phyloP scores from a whole-genome alignment of 2,888 invertebrate species.

The Drosophila mimetica region DNA sequence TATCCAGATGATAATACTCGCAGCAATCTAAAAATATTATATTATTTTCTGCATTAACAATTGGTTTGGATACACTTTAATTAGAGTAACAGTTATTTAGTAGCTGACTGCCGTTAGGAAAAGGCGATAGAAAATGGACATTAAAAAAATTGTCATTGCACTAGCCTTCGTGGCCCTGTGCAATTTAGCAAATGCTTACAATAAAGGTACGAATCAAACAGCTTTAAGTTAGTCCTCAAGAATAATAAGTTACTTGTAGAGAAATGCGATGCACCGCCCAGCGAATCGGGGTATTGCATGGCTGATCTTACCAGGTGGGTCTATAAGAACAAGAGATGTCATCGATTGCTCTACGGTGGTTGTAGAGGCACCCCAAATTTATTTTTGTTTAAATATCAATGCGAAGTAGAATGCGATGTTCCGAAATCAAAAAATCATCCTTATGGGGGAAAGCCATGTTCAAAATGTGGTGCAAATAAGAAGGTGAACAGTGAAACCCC shows the following conservation, averaged over 20 bases:
- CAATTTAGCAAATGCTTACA: no score
- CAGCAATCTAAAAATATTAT: no score
- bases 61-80: neutral
- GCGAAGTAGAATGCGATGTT: neutral
- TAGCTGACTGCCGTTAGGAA: no score
- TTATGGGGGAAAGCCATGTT: no score
- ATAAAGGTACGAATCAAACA: neutral
- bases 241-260: constrained; percentile 29
- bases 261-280: neutral
- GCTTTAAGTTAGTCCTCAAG: neutral
- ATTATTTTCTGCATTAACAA: neutral
- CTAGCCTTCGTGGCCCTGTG: no score
- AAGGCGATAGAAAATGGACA: no score
- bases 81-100: neutral
- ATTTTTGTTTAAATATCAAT: neutral
- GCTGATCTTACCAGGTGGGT: neutral
- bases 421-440: no score
- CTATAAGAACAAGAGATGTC: neutral
- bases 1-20: no score
- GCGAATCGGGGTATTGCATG: neutral
- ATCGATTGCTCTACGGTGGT: neutral
- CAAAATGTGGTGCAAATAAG: no score
- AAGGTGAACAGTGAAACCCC: no score
- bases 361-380: neutral
- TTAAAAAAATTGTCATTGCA: no score